These are phyloP conservation scores for Xestia sexstrigata DNA, from an alignment of 2,888 invertebrate genomes.

Conservation along the genomic window DNA sequence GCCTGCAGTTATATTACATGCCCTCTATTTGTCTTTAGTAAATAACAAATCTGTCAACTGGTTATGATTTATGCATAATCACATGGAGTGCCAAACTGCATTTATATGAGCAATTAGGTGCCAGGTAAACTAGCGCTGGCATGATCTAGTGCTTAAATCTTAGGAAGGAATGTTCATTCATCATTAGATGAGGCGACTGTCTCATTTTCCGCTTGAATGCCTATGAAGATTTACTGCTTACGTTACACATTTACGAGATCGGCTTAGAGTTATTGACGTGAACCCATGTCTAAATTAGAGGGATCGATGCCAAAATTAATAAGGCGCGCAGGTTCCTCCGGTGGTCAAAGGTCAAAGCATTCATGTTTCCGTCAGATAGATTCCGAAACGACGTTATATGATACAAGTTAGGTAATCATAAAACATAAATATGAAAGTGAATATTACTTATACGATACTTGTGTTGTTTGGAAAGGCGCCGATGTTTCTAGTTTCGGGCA, in stretches of 20 bases:
- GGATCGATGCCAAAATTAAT: slow-evolving; percentile 24
- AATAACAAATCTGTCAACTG: slow-evolving; percentile 76
- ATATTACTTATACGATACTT: slow-evolving; percentile 53
- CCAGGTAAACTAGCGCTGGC: slow-evolving; percentile 75
- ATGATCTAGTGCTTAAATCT: slow-evolving; percentile 66
- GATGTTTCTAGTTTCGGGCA: slow-evolving; percentile 52
- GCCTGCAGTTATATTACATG: slow-evolving; percentile 64
- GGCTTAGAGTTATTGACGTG: slow-evolving; percentile 7
- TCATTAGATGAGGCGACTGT: slow-evolving; percentile 47
- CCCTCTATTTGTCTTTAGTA: slow-evolving; percentile 80
- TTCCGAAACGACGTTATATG: slow-evolving; percentile 32
- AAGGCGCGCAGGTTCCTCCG: not conserved
- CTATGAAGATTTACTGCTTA: slow-evolving; percentile 34
- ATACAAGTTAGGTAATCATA: slow-evolving; percentile 56
- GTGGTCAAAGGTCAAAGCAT: slow-evolving; percentile 18
- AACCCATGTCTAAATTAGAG: slow-evolving; percentile 15
- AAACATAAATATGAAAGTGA: slow-evolving; percentile 66
- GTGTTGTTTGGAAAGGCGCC: slow-evolving; percentile 60
- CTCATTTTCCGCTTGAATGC: slow-evolving; percentile 43
- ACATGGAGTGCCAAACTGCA: slow-evolving; percentile 78
- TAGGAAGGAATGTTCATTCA: slow-evolving; percentile 60
- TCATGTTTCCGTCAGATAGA: slow-evolving; percentile 18
- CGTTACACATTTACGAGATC: slow-evolving; percentile 18
- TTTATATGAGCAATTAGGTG: slow-evolving; percentile 71
- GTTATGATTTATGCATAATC: slow-evolving; percentile 81